phyloP scores from a whole-genome alignment of 2,888 invertebrate species.

The Dynastes grantii region DNA sequence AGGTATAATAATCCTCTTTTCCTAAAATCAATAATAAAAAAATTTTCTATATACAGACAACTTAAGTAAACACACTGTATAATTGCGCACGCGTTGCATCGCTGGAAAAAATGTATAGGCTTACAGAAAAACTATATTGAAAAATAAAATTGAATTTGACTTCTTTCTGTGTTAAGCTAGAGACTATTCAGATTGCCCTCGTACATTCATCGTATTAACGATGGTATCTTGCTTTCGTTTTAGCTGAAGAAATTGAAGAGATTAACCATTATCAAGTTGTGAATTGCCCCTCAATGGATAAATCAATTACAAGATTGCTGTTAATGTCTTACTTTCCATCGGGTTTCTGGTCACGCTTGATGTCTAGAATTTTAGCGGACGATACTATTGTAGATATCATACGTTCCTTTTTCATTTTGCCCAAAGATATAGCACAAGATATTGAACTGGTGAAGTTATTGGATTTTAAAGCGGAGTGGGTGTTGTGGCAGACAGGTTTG shows the following conservation, averaged over 20 bases:
- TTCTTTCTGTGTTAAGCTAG: too few relatives aligned
- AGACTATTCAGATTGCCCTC: too few relatives aligned
- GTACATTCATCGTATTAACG: too few relatives aligned
- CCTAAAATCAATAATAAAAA: too few relatives aligned
- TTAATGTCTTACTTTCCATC: conserved; percentile 98
- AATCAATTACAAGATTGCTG: conserved; percentile 82
- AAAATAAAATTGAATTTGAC: too few relatives aligned
- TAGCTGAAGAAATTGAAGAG: conserved; percentile 60
- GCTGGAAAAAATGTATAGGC: too few relatives aligned
- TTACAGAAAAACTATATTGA: too few relatives aligned
- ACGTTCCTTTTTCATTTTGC: conserved; percentile 80
- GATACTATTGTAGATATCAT: conserved; percentile 87
- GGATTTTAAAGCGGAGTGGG: conserved; percentile 88
- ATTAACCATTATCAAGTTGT: conserved; percentile 63
- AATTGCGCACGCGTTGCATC: too few relatives aligned
- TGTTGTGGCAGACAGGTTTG: conserved; percentile 94
- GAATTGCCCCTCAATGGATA: conserved; percentile 73
- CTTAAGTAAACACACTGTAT: too few relatives aligned
- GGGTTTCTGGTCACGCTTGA: conserved; percentile 97
- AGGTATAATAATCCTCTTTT: too few relatives aligned
- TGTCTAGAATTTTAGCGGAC: conserved; percentile 93
- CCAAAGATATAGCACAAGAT: conserved; percentile 81
- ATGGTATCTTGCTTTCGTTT: neutral
- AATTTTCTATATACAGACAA: too few relatives aligned
- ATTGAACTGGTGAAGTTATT: conserved; percentile 75